phyloP scores from a whole-genome alignment of 2,797 vertebrate genomes.

The Rhinophrynus dorsalis region DNA sequence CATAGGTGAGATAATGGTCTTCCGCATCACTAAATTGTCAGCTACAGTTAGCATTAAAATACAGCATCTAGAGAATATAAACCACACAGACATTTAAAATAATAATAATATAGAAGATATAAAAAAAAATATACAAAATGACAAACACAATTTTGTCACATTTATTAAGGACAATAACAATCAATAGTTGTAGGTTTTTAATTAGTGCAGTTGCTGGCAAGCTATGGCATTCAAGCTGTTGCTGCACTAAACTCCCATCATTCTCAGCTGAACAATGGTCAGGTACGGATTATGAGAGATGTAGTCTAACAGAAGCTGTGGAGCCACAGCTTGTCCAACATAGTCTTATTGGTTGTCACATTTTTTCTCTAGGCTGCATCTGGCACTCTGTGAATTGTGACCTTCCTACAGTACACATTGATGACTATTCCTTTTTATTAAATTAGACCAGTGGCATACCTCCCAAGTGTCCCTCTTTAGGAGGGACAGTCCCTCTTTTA shows the following conservation, averaged over 20 bases:
- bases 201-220: too few species aligned
- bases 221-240: too few species aligned
- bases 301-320: too few species aligned
- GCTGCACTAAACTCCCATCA: too few species aligned
- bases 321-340: too few species aligned
- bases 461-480: too few species aligned
- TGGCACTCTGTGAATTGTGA: constrained; percentile 31
- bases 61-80: constrained; percentile 66
- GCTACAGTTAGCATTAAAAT: constrained; percentile 73
- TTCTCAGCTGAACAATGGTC: too few species aligned
- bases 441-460: too few species aligned
- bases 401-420: constrained; percentile 22
- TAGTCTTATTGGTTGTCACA: too few species aligned
- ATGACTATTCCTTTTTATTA: constrained; percentile 38
- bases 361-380: constrained; percentile 19
- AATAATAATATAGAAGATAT: too few species aligned
- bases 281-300: too few species aligned
- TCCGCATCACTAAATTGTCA: constrained; percentile 78
- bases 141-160: constrained; percentile 66
- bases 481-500: too few species aligned
- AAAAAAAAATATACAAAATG: constrained; percentile 68
- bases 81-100: constrained; percentile 69
- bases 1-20: constrained; percentile 87
- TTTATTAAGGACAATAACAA: constrained; percentile 53
- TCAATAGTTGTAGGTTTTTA: constrained; percentile 5